Evolutionary conservation across 2,888 invertebrate genomes (phyloP), one percentile per base, ranked within the genome.

Genomic region (Galerucella calmariensis): DNA sequence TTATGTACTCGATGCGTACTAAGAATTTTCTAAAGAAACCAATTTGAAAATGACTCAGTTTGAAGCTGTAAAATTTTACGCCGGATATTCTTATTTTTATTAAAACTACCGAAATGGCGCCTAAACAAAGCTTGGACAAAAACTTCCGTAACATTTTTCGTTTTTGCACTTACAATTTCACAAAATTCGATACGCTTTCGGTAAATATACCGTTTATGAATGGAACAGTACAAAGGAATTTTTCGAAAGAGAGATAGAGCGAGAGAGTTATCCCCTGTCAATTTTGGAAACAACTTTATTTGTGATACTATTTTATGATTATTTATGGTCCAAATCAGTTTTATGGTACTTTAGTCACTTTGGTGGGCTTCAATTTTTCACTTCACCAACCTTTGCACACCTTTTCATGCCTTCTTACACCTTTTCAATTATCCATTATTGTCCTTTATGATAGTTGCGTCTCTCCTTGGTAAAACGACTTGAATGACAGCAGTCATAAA

Each of bases 281-380:
- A 16, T 44, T n/a, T 65, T 12, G n/a, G 1, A 65, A 65, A 65
- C 44, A 65, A 46, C 46, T 65, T 65, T 48, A 65, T 63, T 63
- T 63, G 63, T 63, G 63, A 16, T 16, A 63, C 20, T 16, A 11
- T 41, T 65, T 65, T 65, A 65, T 65, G 63, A 65, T 65, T 65
- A 65, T 65, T 65, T 65, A 65, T 65, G 63, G 63, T 65, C 20
- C 12, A 27, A 65, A 65, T 65, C 63, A 16, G 44, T 65, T 65
- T 65, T 65, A 65, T 65, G 63, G 63, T 65, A 65, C 63, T 65
- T 65, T 65, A 46, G 63, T 65, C 63, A 20, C 46, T 20, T 46
- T 46, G 63, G 63, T 65, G 63, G 63, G 63, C 63, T 65, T 9
- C 20, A 44, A 41, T 44, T 65, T 65, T 65, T 65, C 63, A 65